Conservation (phyloP, 2,797 vertebrate species). For the Neosilurus hyrtlii region DNA sequence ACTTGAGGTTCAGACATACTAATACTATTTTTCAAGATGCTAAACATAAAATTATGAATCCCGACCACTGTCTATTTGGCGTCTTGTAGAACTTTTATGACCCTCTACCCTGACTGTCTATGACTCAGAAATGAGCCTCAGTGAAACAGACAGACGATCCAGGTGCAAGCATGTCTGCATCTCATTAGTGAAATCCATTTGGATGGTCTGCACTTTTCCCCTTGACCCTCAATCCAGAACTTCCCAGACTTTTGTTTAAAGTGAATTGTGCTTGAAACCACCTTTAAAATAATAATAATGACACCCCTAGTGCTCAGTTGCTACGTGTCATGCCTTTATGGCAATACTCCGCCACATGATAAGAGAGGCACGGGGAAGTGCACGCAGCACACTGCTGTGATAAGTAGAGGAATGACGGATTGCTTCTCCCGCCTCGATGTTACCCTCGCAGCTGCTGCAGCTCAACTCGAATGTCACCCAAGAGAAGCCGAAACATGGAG, state of each 20-base stretch:
- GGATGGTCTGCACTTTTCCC: conserved; percentile 6
- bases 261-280: conserved; percentile 37
- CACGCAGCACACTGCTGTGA: conserved; percentile 64
- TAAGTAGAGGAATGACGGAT: conserved; percentile 69
- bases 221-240: conserved; percentile 1
- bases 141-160: conserved; percentile 3
- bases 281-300: neutral
- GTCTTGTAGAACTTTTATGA: neutral
- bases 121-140: conserved; percentile 17
- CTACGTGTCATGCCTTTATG: conserved; percentile 57
- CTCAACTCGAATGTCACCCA: conserved; percentile 78
- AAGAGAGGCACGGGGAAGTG: conserved; percentile 68
- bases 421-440: conserved; percentile 11
- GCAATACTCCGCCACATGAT: conserved; percentile 64
- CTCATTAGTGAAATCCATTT: conserved; percentile 26
- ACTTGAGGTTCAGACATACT: neutral
- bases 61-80: neutral
- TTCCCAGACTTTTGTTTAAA: conserved; percentile 46
- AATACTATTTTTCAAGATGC: neutral
- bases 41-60: neutral
- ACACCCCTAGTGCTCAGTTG: conserved; percentile 33
- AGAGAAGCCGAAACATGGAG: conserved; percentile 73
- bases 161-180: neutral
- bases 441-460: conserved; percentile 58
- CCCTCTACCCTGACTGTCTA: conserved; percentile 5